Evolutionary conservation across 2,113 vertebrate species (phyloP).

Genomic region (Aphyosemion australe): DNA sequence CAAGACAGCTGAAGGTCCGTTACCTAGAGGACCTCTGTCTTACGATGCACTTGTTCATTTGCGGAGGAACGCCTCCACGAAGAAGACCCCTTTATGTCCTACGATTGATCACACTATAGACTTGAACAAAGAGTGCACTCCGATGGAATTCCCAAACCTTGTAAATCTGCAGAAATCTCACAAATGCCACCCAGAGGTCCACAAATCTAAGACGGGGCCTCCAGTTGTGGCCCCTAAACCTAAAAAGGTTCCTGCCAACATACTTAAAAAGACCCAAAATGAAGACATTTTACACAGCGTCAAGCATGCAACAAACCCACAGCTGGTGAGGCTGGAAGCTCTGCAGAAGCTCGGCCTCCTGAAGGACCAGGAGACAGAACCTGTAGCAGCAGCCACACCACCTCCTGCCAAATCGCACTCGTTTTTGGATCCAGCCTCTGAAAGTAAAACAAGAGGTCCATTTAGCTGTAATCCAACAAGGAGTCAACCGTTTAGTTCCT

Average conservation of each 20-base stretch:
- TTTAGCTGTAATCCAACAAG: slow-evolving; percentile 29
- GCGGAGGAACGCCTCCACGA: slow-evolving; percentile 62
- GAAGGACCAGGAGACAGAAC: slow-evolving; percentile 55
- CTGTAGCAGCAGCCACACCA: neutral
- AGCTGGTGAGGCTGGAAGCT: slow-evolving; percentile 83
- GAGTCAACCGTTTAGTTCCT: slow-evolving; percentile 42
- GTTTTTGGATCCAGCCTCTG: slow-evolving; percentile 9
- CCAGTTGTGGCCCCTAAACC: slow-evolving; percentile 85
- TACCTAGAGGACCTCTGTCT: slow-evolving; percentile 70
- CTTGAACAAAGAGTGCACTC: slow-evolving; percentile 7
- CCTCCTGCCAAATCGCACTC: slow-evolving; percentile 5
- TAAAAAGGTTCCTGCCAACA: slow-evolving; percentile 69
- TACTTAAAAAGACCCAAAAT: slow-evolving; percentile 74
- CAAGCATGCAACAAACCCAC: slow-evolving; percentile 45
- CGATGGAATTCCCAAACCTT: slow-evolving; percentile 11
- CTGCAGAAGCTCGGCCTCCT: slow-evolving; percentile 89
- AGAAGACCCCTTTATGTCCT: slow-evolving; percentile 67
- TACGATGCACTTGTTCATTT: slow-evolving; percentile 73
- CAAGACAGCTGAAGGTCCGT: slow-evolving; percentile 30
- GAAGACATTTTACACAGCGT: slow-evolving; percentile 35
- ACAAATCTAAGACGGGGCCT: slow-evolving; percentile 67
- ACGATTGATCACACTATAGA: slow-evolving; percentile 64
- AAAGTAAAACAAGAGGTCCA: slow-evolving; percentile 20
- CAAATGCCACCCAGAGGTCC: slow-evolving; percentile 30
- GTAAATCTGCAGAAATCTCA: slow-evolving; percentile 15